phyloP scores from a whole-genome alignment of 2,888 invertebrate species.

The Lepidochrysops patricia region DNA sequence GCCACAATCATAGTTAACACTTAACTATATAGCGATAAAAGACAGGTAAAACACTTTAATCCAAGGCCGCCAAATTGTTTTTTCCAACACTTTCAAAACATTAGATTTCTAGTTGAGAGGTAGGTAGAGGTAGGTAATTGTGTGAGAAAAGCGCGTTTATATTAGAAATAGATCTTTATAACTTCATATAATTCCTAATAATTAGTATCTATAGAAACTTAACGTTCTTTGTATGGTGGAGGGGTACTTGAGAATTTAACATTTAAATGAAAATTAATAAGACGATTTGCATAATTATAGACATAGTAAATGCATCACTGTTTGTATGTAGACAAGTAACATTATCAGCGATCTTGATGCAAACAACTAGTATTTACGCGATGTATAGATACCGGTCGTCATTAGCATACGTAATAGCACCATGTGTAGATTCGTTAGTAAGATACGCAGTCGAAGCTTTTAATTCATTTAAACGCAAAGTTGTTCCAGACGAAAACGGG shows the following conservation, averaged over 20 bases:
- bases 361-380: neutral
- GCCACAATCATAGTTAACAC: too few relatives aligned
- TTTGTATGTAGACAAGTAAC: neutral
- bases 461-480: conserved; percentile 59
- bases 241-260: neutral
- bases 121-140: too few relatives aligned
- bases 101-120: too few relatives aligned
- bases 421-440: conserved; percentile 51
- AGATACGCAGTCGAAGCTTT: conserved; percentile 52
- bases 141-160: too few relatives aligned
- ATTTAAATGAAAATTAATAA: neutral
- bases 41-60: too few relatives aligned
- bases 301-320: neutral
- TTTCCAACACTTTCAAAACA: too few relatives aligned
- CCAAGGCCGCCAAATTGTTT: too few relatives aligned
- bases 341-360: neutral
- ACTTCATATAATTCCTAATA: too few relatives aligned
- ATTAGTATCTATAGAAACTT: too few relatives aligned
- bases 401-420: conserved; percentile 30
- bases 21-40: too few relatives aligned
- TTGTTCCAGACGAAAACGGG: conserved; percentile 34
- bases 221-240: neutral
- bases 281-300: neutral
- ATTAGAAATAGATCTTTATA: too few relatives aligned
- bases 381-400: conserved; percentile 6